phyloP scores from a whole-genome alignment of 2,797 vertebrate genomes.

The Muscicapa striata region DNA sequence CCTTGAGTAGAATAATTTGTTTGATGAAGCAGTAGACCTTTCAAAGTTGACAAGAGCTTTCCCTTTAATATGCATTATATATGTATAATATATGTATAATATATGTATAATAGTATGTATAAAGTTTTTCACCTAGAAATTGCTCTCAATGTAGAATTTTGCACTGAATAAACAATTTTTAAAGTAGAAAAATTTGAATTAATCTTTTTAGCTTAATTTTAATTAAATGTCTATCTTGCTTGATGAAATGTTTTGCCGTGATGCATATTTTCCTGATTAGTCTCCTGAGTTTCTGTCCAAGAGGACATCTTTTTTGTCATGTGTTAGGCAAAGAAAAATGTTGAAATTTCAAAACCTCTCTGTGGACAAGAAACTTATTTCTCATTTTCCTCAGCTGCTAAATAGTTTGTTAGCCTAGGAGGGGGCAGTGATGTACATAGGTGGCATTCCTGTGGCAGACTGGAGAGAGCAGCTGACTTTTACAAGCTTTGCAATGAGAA shows the following conservation, averaged over 20 bases:
- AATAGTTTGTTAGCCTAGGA: neutral
- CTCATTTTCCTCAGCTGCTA: neutral
- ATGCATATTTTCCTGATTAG: constrained; percentile 13
- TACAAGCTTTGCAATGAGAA: neutral
- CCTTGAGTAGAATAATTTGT: neutral
- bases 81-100: too few relatives aligned
- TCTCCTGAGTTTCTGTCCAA: neutral
- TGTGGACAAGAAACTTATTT: neutral
- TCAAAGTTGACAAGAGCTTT: neutral
- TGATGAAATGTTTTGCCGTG: neutral
- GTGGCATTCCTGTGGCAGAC: constrained; percentile 23
- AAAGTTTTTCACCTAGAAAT: neutral
- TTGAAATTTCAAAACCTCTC: constrained; percentile 16
- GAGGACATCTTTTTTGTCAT: neutral
- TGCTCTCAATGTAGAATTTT: neutral
- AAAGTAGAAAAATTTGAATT: neutral
- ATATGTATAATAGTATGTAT: neutral
- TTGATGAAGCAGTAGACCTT: neutral
- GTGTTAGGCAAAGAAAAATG: neutral
- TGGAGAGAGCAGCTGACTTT: neutral
- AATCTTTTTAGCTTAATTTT: neutral
- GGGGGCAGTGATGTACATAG: neutral
- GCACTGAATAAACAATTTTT: neutral
- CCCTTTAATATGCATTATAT: neutral
- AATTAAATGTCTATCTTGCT: neutral